Evolutionary conservation across 2,113 vertebrate genomes (phyloP).

Genomic region (Lontra canadensis): DNA sequence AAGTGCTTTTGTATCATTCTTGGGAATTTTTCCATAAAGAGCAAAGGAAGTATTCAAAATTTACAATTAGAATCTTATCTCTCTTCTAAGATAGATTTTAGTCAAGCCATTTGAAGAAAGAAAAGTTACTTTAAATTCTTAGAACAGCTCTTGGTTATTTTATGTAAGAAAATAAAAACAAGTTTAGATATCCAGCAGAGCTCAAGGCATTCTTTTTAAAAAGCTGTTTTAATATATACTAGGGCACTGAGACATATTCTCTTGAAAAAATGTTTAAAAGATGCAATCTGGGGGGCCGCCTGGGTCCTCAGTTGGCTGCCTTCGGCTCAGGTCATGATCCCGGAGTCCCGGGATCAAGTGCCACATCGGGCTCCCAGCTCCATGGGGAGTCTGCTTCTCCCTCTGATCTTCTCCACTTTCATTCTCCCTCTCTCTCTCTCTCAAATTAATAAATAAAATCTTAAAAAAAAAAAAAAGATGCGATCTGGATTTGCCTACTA

Average conservation of each 20-base stretch:
- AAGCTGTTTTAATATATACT: neutral
- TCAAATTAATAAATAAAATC: too few species aligned
- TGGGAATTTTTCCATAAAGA: neutral
- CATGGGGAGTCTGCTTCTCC: too few species aligned
- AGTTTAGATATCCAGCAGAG: neutral
- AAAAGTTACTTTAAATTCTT: constrained; percentile 38
- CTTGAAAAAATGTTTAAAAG: constrained; percentile 19
- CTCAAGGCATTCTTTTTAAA: neutral
- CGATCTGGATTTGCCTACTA: neutral
- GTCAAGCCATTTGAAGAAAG: neutral
- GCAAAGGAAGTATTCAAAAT: constrained; percentile 20
- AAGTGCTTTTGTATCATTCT: constrained; percentile 2
- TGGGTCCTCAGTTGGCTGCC: too few species aligned
- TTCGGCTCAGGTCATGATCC: too few species aligned
- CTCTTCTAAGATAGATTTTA: constrained; percentile 43
- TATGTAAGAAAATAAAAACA: constrained; percentile 50
- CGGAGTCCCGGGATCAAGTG: too few species aligned
- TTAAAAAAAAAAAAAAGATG: neutral
- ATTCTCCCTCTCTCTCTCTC: too few species aligned
- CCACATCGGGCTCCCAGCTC: too few species aligned
- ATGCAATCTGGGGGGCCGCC: neutral
- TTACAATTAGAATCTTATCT: constrained; percentile 36
- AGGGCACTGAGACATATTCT: neutral
- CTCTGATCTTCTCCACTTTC: too few species aligned
- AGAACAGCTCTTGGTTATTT: neutral